A percentile compares a stretch with the other conserved stretches of the same genome.
Conservation (phyloP, 2,113 vertebrate species). For the Tamias sibiricus region DNA sequence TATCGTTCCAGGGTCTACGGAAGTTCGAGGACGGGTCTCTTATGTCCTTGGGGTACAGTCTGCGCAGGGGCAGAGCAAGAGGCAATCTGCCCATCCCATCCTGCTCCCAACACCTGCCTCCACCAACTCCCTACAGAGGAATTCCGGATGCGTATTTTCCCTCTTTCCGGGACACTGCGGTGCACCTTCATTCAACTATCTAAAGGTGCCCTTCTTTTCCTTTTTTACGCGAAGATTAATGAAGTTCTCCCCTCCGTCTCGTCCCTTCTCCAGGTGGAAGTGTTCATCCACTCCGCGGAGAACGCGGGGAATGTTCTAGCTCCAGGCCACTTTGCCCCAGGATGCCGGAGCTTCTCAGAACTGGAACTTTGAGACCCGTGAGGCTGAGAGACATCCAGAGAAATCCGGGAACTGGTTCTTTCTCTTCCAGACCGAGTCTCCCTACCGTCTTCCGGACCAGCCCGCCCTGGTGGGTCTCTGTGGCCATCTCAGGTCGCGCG, state of each 20-base stretch:
- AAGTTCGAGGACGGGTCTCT: not conserved
- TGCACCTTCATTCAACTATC: not conserved
- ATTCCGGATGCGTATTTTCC: not conserved
- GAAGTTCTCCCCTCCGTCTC: too few species aligned
- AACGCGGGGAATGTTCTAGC: not conserved
- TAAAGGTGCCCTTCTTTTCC: not conserved
- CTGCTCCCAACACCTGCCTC: not conserved
- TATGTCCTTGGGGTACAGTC: not conserved
- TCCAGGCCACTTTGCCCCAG: not conserved
- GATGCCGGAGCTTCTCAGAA: not conserved
- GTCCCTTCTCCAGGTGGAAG: not conserved
- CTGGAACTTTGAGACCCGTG: not conserved
- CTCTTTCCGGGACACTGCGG: not conserved
- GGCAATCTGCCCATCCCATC: not conserved
- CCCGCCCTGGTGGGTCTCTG: accelerated
- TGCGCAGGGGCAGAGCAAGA: not conserved
- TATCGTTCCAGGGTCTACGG: too few species aligned
- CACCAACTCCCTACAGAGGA: not conserved
- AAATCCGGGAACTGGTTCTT: not conserved
- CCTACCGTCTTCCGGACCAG: accelerated
- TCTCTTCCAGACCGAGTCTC: not conserved
- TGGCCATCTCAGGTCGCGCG: accelerated
- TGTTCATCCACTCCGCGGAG: not conserved
- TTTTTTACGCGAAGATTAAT: not conserved
- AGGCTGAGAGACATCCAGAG: not conserved